Percentiles rank a stretch among this genome's conserved stretches.
These are phyloP conservation scores for Drosophila suzukii DNA, from an alignment of 1,140 invertebrate species.

Conservation along the genomic window DNA sequence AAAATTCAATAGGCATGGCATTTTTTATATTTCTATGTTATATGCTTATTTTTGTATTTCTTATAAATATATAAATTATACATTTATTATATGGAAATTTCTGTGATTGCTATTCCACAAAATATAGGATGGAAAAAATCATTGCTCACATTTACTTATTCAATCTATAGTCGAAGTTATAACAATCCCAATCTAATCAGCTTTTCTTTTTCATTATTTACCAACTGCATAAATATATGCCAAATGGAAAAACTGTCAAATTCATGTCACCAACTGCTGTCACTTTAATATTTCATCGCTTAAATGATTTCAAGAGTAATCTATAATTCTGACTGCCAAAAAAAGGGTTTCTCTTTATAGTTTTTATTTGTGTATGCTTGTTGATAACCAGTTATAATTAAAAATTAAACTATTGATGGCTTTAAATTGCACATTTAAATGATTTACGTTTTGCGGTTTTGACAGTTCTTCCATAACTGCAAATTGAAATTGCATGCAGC, in stretches of 20 bases:
- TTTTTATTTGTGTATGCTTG: background rate
- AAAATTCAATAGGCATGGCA: background rate
- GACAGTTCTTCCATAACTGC: conserved; percentile 16
- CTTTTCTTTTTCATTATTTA: too few relatives aligned
- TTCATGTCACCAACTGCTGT: background rate
- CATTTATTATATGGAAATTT: too few relatives aligned
- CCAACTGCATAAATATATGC: too few relatives aligned
- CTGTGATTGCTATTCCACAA: too few relatives aligned
- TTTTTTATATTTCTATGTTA: too few relatives aligned
- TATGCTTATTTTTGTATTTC: too few relatives aligned
- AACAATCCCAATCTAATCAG: too few relatives aligned
- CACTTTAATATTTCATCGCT: background rate
- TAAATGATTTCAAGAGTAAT: background rate
- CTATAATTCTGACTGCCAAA: background rate
- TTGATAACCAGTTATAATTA: background rate
- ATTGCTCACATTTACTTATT: too few relatives aligned
- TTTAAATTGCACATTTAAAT: background rate
- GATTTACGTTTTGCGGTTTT: conserved; percentile 15
- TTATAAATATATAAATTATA: too few relatives aligned
- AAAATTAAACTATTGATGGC: conserved; percentile 4
- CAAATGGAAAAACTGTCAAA: background rate
- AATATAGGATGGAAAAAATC: too few relatives aligned
- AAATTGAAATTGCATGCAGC: background rate
- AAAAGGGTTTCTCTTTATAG: background rate
- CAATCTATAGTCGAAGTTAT: too few relatives aligned